phyloP scores from a whole-genome alignment of 2,113 vertebrate species.

The Microtus pennsylvanicus region DNA sequence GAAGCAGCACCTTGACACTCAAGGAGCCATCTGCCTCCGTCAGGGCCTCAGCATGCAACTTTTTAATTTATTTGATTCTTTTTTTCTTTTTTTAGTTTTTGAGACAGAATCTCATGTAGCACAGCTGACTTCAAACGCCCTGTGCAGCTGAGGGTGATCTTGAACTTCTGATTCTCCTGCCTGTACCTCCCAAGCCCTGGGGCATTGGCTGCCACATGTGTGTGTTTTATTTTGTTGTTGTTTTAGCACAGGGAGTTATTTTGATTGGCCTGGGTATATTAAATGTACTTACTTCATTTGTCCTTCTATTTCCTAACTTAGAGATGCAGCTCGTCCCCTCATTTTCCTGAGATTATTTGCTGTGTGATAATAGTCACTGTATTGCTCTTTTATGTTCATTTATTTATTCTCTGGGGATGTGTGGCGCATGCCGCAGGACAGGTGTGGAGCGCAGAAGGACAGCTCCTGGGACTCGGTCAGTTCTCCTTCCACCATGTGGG shows the following conservation, averaged over 20 bases:
- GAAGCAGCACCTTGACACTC: neutral
- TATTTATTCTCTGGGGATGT: neutral
- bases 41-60: neutral
- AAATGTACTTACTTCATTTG: conserved; percentile 38
- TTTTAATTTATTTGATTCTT: neutral
- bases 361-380: neutral
- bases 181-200: neutral
- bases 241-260: neutral
- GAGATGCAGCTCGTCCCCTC: neutral
- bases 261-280: neutral
- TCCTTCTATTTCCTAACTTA: neutral
- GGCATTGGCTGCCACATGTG: no score
- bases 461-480: neutral
- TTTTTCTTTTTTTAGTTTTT: neutral
- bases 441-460: neutral
- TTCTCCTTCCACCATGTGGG: neutral
- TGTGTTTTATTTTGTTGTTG: neutral
- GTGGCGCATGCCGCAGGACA: neutral
- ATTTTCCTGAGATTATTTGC: neutral
- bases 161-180: neutral
- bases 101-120: neutral
- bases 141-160: neutral
- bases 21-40: neutral
- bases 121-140: neutral
- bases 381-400: neutral